Conservation (phyloP, 2,797 vertebrate genomes). For the Anas acuta region DNA sequence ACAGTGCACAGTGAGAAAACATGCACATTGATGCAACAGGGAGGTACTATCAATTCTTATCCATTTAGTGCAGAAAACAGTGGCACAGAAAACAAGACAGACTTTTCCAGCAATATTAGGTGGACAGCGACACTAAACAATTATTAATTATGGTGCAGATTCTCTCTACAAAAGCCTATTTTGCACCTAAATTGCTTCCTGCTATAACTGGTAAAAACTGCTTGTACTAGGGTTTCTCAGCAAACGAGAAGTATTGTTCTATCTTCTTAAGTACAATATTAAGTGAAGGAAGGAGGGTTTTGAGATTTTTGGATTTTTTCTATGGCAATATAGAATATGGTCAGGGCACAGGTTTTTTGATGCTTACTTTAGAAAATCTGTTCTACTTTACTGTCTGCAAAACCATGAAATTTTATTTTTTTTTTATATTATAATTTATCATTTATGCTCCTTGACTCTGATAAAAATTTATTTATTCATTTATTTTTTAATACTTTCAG, state of each 20-base stretch:
- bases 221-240: neutral
- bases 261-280: neutral
- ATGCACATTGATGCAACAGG: neutral
- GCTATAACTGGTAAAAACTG: neutral
- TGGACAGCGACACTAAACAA: neutral
- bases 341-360: neutral
- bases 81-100: neutral
- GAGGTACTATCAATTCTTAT: neutral
- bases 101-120: neutral
- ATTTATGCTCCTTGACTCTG: neutral
- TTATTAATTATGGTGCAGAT: slow-evolving; percentile 10
- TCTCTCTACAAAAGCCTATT: slow-evolving; percentile 21
- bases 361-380: neutral
- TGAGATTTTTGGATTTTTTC: neutral
- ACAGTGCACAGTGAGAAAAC: neutral
- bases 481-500: neutral
- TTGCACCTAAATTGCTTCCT: slow-evolving; percentile 22
- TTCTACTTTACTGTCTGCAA: neutral
- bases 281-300: neutral
- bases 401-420: neutral
- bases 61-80: neutral
- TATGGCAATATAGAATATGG: neutral
- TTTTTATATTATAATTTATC: neutral
- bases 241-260: neutral
- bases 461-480: neutral